phyloP scores from a whole-genome alignment of 2,797 vertebrate species.

The Arctocebus calabarensis region DNA sequence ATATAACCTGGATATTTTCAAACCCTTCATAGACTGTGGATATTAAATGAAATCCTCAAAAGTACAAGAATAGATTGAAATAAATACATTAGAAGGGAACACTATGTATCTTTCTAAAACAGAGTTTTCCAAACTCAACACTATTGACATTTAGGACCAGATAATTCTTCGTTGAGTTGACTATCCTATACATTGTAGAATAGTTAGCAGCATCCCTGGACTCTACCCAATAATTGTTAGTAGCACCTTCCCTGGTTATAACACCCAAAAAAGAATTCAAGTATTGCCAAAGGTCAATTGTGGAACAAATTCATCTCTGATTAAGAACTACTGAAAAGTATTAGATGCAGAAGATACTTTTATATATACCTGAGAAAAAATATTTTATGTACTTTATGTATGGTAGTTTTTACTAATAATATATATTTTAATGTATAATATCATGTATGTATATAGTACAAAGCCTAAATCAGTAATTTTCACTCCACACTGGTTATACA shows the following conservation, averaged over 20 bases:
- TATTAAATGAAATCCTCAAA: constrained; percentile 53
- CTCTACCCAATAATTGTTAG: background rate
- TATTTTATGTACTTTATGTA: background rate
- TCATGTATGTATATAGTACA: background rate
- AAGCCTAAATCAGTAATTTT: constrained; percentile 27
- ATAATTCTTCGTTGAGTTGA: background rate
- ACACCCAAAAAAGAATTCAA: background rate
- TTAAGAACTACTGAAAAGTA: background rate
- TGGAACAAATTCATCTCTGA: background rate
- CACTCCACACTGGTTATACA: background rate
- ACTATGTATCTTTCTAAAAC: background rate
- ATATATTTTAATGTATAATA: background rate
- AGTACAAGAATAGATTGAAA: background rate
- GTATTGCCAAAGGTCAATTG: background rate
- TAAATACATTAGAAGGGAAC: constrained; percentile 47
- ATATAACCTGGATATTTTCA: background rate
- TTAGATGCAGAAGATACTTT: background rate
- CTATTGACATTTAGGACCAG: background rate
- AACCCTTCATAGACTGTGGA: background rate
- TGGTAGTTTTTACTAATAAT: background rate
- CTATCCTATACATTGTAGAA: background rate
- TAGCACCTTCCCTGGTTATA: background rate
- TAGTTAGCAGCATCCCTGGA: background rate
- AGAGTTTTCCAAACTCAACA: background rate
- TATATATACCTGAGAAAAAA: background rate